Percentiles rank a stretch among this genome's conserved stretches.
Conservation (phyloP, 1,140 invertebrate genomes). For the Drosophila nigrodunni region DNA sequence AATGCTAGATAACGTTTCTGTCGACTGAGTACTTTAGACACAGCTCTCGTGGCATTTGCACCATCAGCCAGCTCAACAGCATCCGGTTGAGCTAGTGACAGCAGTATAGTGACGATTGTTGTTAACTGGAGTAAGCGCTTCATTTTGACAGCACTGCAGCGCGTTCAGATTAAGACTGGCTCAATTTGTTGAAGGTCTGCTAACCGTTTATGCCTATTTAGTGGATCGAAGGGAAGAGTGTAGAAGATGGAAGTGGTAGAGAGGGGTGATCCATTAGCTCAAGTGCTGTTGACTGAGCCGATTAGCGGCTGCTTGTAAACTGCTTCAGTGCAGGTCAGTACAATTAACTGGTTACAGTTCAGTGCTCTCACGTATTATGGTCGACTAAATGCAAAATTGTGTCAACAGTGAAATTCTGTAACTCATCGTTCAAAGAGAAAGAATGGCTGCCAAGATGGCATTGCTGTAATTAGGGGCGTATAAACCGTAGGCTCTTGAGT, state of each 20-base stretch:
- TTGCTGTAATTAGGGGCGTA: too few relatives aligned
- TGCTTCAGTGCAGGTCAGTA: constrained; percentile 17
- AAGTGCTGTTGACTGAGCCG: constrained; percentile 57
- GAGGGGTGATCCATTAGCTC: constrained; percentile 40
- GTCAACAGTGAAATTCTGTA: constrained; percentile 37
- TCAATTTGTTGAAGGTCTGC: neutral
- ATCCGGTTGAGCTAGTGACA: constrained; percentile 13
- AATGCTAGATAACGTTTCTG: constrained; percentile 82
- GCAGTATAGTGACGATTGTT: neutral
- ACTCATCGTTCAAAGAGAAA: neutral
- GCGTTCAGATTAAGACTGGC: constrained; percentile 52
- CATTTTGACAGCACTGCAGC: constrained; percentile 44
- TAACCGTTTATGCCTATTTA: constrained; percentile 21
- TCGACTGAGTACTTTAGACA: constrained; percentile 62
- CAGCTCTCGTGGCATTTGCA: constrained; percentile 40
- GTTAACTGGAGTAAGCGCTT: constrained; percentile 13
- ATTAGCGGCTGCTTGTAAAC: constrained; percentile 62
- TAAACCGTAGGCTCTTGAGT: too few relatives aligned
- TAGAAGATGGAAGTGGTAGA: too few relatives aligned
- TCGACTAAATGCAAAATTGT: constrained; percentile 60
- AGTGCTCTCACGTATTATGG: constrained; percentile 23
- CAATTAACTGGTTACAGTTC: constrained; percentile 28
- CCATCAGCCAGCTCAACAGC: neutral
- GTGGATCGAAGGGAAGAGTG: neutral
- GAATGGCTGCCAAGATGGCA: neutral